Evolutionary conservation across 2,113 vertebrate genomes (phyloP).

Genomic region (Pseudolaguvia tuberculata): DNA sequence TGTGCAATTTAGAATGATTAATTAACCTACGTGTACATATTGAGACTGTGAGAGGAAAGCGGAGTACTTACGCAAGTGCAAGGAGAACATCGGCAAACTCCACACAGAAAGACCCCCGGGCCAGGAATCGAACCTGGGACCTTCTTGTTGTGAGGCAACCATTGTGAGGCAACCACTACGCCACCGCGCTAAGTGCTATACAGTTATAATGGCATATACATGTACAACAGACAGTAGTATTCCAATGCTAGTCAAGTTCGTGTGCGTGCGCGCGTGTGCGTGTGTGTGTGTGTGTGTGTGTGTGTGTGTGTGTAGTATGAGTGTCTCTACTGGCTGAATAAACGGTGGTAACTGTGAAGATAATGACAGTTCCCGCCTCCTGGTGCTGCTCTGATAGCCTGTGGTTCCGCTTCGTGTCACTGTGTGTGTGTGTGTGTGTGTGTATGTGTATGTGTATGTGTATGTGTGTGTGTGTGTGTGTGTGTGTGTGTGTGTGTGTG

Average conservation of each 20-base stretch:
- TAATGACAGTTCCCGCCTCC: constrained; percentile 28
- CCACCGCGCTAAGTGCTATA: no score
- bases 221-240: neutral
- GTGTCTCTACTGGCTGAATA: constrained; percentile 1
- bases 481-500: constrained; percentile 6
- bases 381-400: constrained; percentile 27
- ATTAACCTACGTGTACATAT: no score
- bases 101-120: no score
- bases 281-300: constrained; percentile 12
- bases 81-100: no score
- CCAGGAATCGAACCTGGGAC: no score
- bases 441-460: constrained; percentile 18
- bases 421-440: constrained; percentile 12
- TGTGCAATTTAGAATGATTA: no score
- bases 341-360: constrained; percentile 30
- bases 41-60: no score
- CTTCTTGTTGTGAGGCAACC: no score
- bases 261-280: no score
- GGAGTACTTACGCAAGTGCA: no score
- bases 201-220: no score
- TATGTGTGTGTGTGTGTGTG: constrained; percentile 7
- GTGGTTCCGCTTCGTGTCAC: constrained; percentile 32
- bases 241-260: neutral
- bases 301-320: neutral
- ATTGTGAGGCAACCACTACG: no score